These are phyloP conservation scores for Pelochelys cantorii DNA, from an alignment of 2,797 vertebrate species.

Conservation along the genomic window DNA sequence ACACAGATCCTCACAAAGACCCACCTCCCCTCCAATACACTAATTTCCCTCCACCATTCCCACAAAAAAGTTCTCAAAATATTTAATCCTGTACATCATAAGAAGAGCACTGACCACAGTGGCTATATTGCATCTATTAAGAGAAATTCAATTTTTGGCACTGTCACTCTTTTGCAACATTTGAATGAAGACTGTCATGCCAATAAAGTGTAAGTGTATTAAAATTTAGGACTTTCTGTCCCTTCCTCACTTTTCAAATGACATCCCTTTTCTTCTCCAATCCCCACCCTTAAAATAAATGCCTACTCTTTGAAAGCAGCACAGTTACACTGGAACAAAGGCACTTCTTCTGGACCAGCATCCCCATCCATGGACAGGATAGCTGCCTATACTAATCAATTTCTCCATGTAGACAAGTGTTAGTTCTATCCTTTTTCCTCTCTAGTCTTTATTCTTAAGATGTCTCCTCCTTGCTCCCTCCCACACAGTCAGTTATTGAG, in stretches of 20 bases:
- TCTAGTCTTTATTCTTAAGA: not conserved
- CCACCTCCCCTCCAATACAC: conserved; percentile 22
- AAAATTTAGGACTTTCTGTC: conserved; percentile 27
- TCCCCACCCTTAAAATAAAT: not conserved
- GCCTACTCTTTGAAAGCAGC: not conserved
- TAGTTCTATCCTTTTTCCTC: not conserved
- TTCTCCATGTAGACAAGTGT: not conserved
- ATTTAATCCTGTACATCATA: not conserved
- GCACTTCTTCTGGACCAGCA: not conserved
- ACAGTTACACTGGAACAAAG: not conserved
- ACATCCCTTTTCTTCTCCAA: conserved; percentile 8
- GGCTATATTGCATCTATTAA: not conserved
- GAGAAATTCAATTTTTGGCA: conserved; percentile 29
- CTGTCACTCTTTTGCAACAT: conserved; percentile 28
- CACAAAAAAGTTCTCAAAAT: conserved; percentile 53
- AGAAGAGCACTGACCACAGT: conserved; percentile 31
- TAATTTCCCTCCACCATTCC: conserved; percentile 53
- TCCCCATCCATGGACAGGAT: not conserved
- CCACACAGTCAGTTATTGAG: not conserved
- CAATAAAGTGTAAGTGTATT: conserved; percentile 37
- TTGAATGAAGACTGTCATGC: conserved; percentile 60
- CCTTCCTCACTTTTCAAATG: conserved; percentile 36
- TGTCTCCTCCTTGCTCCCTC: not conserved
- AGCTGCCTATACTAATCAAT: not conserved
- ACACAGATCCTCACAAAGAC: not conserved